Evolutionary conservation across 2,113 vertebrate species (phyloP).

Genomic region (Butastur rufipennis): DNA sequence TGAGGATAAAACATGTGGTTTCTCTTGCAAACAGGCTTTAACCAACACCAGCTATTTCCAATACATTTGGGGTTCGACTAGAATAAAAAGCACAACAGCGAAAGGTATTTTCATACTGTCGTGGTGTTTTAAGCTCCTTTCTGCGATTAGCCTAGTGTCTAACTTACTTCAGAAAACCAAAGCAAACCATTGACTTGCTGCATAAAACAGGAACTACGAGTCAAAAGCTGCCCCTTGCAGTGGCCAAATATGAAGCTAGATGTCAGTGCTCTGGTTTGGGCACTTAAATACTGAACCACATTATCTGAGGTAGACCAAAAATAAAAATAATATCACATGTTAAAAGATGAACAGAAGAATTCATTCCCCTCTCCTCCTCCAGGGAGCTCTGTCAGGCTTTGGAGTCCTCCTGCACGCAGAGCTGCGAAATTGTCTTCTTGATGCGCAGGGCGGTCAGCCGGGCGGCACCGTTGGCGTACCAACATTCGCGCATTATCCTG

Average conservation of each 20-base stretch:
- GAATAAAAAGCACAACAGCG: not conserved
- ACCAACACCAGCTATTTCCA: not conserved
- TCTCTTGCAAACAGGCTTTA: not conserved
- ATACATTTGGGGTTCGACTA: not conserved
- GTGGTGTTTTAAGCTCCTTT: not conserved
- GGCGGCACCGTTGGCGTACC: constrained; percentile 86
- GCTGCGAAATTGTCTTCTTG: constrained; percentile 93
- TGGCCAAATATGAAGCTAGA: not conserved
- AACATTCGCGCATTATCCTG: constrained; percentile 94
- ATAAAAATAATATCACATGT: not conserved
- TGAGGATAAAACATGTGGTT: not conserved
- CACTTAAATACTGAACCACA: constrained; percentile 3
- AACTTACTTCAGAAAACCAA: not conserved
- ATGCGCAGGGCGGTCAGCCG: constrained; percentile 92
- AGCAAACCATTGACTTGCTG: not conserved
- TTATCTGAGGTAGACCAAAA: constrained; percentile 74
- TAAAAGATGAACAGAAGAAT: not conserved
- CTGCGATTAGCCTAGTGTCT: not conserved
- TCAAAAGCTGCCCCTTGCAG: not conserved
- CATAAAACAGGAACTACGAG: not conserved
- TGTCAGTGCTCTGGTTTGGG: not conserved
- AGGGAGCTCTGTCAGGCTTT: constrained; percentile 54
- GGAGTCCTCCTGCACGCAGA: constrained; percentile 78
- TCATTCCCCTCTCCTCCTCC: not conserved
- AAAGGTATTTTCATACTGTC: not conserved